Evolutionary conservation across 2,888 invertebrate genomes (phyloP), one percentile per base, ranked within the genome.

Genomic region (Scaptomyza reducta): DNA sequence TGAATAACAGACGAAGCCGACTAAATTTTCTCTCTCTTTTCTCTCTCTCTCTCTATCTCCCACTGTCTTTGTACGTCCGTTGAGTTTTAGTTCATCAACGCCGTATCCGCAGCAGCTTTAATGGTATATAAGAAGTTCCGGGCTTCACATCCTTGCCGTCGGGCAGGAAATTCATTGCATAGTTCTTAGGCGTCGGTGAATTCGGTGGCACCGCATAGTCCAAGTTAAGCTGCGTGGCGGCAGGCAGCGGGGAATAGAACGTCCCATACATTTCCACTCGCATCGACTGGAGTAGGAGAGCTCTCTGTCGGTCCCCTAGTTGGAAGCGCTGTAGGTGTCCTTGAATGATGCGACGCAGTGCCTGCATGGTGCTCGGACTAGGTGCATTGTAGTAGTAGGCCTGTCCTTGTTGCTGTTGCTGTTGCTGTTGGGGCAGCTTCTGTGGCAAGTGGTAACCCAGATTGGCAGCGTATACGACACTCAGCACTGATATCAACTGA

Each of bases 51-150:
- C n/a, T n/a, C 6, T n/a, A 4, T 5, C 13, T 13, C 13, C 1
- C 6, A 1, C 22, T 11, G 18, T 29, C 14, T 49, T 16, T 14
- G 2, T 14, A 7, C 40, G 16, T 56, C 47, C 65, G 25, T 51
- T 35, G 9, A 38, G 25, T 42, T 27, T 38, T 47, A 9, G 14
- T 38, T 44, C 16, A 62, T 62, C 64, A 74, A 35, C 84, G 80
- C 35, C 78, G 74, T 64, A 70, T 71, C 59, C 70, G 57, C 38
- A 82, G 51, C 71, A 81, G 27, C 25, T 64, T 66, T 50, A 85
- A 67, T 55, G 90, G 90, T 62, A 90, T 79, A 51, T 90, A 90
- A 2, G 90, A 90, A 56, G 90, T 90, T 79, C 90, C 90, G 74
- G 91, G 91, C 68, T 83, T 83, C 53, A 90, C 90, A 80, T 90